A percentile compares a stretch with the other conserved stretches of the same genome.
Evolutionary conservation across 2,113 vertebrate genomes (phyloP).

Genomic region (Scomber colias): DNA sequence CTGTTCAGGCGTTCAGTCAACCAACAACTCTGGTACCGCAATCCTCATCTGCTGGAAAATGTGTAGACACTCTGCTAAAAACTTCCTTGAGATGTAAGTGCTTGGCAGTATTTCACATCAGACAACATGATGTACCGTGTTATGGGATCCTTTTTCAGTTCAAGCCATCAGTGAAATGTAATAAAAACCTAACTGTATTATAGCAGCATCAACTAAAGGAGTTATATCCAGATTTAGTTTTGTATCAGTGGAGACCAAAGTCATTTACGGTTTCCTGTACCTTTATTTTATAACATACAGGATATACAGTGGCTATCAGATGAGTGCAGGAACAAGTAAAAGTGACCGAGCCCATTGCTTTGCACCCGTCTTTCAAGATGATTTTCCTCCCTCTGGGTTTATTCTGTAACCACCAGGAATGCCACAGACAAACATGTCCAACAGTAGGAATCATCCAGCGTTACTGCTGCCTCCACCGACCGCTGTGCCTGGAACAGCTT

Average conservation of each 20-base stretch:
- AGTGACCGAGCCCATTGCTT: constrained; percentile 21
- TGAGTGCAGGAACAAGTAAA: constrained; percentile 16
- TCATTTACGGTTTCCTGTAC: background rate
- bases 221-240: background rate
- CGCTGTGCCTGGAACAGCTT: background rate
- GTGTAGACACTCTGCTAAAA: background rate
- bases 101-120: too few relatives aligned
- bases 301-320: background rate
- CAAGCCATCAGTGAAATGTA: too few relatives aligned
- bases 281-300: background rate
- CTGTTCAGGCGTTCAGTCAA: background rate
- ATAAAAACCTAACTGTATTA: background rate
- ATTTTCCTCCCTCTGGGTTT: background rate
- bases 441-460: background rate
- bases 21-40: background rate
- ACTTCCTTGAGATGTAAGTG: background rate
- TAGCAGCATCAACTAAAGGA: background rate
- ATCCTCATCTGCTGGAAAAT: background rate
- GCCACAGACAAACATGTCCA: constrained; percentile 32
- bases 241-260: background rate
- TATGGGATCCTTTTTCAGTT: too few relatives aligned
- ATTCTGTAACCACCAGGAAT: constrained; percentile 36
- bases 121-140: background rate
- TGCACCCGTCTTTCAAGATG: constrained; percentile 25
- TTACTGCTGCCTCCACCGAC: background rate